phyloP scores from a whole-genome alignment of 2,888 invertebrate species.

The Dasysyrphus tricinctus region DNA sequence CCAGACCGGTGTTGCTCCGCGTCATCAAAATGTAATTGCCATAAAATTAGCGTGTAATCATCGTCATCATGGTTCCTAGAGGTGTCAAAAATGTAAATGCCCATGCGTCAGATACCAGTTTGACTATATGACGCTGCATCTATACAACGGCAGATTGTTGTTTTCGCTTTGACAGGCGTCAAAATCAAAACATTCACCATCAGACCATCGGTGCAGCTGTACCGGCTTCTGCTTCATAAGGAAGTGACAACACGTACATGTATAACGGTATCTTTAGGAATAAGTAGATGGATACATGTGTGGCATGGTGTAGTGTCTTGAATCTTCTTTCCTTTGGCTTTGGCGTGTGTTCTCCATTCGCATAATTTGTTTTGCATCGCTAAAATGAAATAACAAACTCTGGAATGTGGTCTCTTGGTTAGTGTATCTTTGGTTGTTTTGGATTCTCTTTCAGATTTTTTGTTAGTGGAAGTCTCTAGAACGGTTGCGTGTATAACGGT shows the following conservation, averaged over 20 bases:
- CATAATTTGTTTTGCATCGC: slow-evolving; percentile 21
- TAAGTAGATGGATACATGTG: too few relatives aligned
- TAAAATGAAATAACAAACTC: slow-evolving; percentile 34
- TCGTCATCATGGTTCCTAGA: neutral
- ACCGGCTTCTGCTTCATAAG: slow-evolving; percentile 51
- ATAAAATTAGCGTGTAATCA: slow-evolving; percentile 8
- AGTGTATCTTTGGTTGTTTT: slow-evolving; percentile 50
- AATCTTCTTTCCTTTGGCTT: slow-evolving; percentile 6
- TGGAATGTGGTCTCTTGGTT: slow-evolving; percentile 48
- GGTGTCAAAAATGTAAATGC: neutral
- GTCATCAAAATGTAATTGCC: neutral
- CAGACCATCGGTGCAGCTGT: neutral
- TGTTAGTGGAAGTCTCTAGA: slow-evolving; percentile 56
- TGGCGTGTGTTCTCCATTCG: slow-evolving; percentile 29
- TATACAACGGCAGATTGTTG: neutral
- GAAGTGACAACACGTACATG: slow-evolving; percentile 51
- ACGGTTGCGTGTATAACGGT: slow-evolving; percentile 46
- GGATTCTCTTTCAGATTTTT: slow-evolving; percentile 15
- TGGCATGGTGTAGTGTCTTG: slow-evolving; percentile 11
- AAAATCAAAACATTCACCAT: neutral
- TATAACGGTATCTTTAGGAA: slow-evolving; percentile 51
- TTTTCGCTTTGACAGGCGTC: slow-evolving; percentile 6
- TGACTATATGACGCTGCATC: neutral
- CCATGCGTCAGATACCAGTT: slow-evolving; percentile 18
- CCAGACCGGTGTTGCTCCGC: neutral